Base-by-base conservation (phyloP, 2,888 invertebrate species). In the Ditylenchus weischeri region DNA sequence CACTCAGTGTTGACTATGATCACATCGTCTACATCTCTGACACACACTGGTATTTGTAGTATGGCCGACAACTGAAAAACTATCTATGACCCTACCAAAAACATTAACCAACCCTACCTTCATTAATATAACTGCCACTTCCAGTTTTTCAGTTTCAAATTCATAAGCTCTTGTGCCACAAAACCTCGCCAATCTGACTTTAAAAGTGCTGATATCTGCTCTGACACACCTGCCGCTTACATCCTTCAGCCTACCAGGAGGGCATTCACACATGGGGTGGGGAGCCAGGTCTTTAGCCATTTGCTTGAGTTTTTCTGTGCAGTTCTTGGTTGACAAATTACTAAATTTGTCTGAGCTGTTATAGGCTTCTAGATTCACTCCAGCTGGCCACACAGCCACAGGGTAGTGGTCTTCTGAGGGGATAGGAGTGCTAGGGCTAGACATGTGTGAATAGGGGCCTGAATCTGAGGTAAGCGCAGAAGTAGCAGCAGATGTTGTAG, bases 1-100 rank as follows among this genome's bases (percentile, higher is more conserved):
- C 61, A 61, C n/a, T 49, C 21, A 10, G 65, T 35, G 43, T 65
- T 65, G n/a, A 65, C 21, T 11, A 65, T 59, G 36, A 61, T 29
- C 1, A 47, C 59, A 19, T 61, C 61, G 1, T 48, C 50, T 36
- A 38, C 18, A 19, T 49, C 18, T 18, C 65, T 58, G 8, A 59
- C 65, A 38, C 65, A 65, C 48, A 65, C 15, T 23, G 62, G 62
- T 13, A 21, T 1, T 19, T 43, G 49, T 13, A 47, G 29, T 19
- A 47, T 47, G 19, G 48, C 62, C 10, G 62, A 38, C 19, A 62
- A 21, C 62, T 62, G 15, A 50, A 62, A 47, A 43, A 18, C 48
- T 50, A 38, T 5, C 48, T 47, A 3, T 51, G 2, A 21, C 19
- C 11, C 15, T 7, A 23, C 29, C 7, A 18, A 19, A n/a, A 19